Base-by-base conservation (phyloP, 2,113 vertebrate species). In the Burhinus oedicnemus region DNA sequence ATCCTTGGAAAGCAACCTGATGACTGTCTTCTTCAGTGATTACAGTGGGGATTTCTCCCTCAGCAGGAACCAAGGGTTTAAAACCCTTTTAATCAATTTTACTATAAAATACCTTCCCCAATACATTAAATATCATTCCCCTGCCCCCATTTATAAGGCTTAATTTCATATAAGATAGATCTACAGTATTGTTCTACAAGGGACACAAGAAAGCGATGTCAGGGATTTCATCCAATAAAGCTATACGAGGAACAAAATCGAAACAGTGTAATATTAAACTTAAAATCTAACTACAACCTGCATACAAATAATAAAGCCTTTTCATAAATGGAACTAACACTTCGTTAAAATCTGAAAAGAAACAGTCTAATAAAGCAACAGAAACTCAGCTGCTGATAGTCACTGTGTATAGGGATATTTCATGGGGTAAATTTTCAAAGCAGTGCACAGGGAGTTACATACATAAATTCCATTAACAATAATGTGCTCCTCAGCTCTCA, bases 401-500 rank as follows among this genome's bases (percentile, higher is more conserved):
- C 90, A 96, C 36, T 92, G 49, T 69, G 47, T 68, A 83, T 8
- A 84, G 60, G 44, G 61, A 83, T 86, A 97, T 96, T 97, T 96
- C 90, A 95, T 95, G 62, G 92, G 93, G 75, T 89, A 96, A 69
- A 94, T 95, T 97, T 98, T 87, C 75, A 90, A 96, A 97, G 87
- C 68, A 45, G 29, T 91, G 78, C 75, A 65, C 45, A 27, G 83
- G 80, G 95, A 98, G 89, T 95, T 95, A 77, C n/a, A 76, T 7
- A 81, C 58, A 92, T 95, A 97, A 98, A 98, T 98, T 89, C 89
- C 90, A 94, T 89, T 92, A 97, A 94, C 91, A 97, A 82, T 94
- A 97, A 96, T 45, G 60, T 90, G 85, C 65, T 97, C 69, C 83
- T 97, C 72, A 92, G 85, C 77, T 97, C 88, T 92, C 91, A 79